Conservation (phyloP, 2,888 invertebrate genomes). For the Erebia aethiops region DNA sequence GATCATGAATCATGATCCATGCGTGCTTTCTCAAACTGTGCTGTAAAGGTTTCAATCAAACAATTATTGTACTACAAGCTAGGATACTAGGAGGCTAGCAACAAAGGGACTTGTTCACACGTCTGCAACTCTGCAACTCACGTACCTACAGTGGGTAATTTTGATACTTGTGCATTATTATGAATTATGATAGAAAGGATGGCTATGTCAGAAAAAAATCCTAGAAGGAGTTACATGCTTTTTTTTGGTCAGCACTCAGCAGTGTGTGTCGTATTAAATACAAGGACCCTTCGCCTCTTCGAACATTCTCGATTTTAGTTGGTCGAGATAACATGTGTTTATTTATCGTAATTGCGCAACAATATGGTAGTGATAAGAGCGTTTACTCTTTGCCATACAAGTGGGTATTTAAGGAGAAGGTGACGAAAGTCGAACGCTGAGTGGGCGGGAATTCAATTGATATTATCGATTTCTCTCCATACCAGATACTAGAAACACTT, state of each 20-base stretch:
- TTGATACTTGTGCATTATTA: too few relatives aligned
- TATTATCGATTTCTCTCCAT: slow-evolving; percentile 1
- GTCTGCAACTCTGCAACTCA: too few relatives aligned
- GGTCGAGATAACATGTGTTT: slow-evolving; percentile 68
- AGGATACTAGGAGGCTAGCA: too few relatives aligned
- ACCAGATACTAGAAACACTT: not conserved
- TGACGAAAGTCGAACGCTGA: slow-evolving; percentile 35
- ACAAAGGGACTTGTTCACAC: too few relatives aligned
- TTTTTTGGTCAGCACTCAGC: not conserved
- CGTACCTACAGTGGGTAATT: too few relatives aligned
- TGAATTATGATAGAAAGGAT: too few relatives aligned
- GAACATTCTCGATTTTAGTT: slow-evolving; percentile 70
- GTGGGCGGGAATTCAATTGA: slow-evolving; percentile 27
- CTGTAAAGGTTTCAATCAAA: too few relatives aligned
- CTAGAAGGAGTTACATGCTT: too few relatives aligned
- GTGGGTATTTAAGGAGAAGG: slow-evolving; percentile 35
- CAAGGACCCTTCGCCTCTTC: slow-evolving; percentile 26
- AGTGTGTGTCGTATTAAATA: not conserved
- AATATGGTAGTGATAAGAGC: slow-evolving; percentile 49
- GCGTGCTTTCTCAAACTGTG: too few relatives aligned
- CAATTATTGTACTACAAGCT: too few relatives aligned
- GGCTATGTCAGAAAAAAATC: not conserved
- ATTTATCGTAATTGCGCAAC: slow-evolving; percentile 67
- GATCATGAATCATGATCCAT: too few relatives aligned
- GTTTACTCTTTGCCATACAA: slow-evolving; percentile 27